A percentile compares a stretch with the other conserved stretches of the same genome.
phyloP scores from a whole-genome alignment of 2,797 vertebrate species.

The Scarus forsteni region DNA sequence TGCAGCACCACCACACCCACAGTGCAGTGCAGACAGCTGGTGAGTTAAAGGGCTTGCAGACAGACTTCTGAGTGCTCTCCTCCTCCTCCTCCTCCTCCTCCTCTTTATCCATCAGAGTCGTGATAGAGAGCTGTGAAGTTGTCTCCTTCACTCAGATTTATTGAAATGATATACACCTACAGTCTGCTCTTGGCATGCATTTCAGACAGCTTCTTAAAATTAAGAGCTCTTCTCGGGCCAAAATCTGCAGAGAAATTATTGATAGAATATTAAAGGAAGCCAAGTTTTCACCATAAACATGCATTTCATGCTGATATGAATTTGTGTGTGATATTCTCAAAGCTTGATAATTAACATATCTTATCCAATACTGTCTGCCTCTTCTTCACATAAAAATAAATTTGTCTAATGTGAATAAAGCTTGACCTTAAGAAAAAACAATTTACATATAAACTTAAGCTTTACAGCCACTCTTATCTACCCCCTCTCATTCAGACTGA shows the following conservation, averaged over 20 bases:
- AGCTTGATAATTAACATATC: constrained; percentile 23
- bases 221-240: constrained; percentile 38
- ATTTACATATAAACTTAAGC: constrained; percentile 67
- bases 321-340: neutral
- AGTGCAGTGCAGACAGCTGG: constrained; percentile 43
- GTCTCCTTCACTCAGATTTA: constrained; percentile 71
- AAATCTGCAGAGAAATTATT: constrained; percentile 37
- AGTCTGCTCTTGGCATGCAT: constrained; percentile 48
- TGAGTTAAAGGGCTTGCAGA: constrained; percentile 61
- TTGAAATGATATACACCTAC: constrained; percentile 70
- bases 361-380: constrained; percentile 32
- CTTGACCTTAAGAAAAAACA: constrained; percentile 46
- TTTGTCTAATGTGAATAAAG: too few relatives aligned
- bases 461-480: constrained; percentile 38
- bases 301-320: constrained; percentile 1
- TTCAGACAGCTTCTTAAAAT: constrained; percentile 50
- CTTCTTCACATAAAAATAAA: constrained; percentile 27
- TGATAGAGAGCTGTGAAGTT: constrained; percentile 65
- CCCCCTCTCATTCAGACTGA: too few relatives aligned
- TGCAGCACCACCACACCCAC: constrained; percentile 43
- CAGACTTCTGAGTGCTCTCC: constrained; percentile 59
- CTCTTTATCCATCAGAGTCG: constrained; percentile 60
- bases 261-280: constrained; percentile 13
- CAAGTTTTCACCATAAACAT: constrained; percentile 26
- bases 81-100: constrained; percentile 50